A percentile compares a stretch with the other conserved stretches of the same genome.
phyloP scores from a whole-genome alignment of 2,888 invertebrate genomes.

The Drosophila buzzatii region DNA sequence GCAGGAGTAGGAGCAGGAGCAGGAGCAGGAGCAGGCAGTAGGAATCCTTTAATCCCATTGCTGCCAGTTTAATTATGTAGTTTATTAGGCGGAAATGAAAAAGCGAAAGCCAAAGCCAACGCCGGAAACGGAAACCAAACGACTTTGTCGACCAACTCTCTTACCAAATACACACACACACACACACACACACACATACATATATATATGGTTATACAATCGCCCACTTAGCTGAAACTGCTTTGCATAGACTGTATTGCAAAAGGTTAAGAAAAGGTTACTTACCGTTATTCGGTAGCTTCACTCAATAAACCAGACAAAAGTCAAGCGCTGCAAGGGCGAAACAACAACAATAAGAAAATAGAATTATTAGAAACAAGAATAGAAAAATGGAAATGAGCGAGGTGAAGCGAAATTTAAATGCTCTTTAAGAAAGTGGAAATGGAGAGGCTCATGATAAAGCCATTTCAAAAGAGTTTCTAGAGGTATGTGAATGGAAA shows the following conservation, averaged over 20 bases:
- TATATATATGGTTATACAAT: constrained; percentile 4
- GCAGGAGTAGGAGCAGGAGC: neutral
- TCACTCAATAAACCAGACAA: constrained; percentile 68
- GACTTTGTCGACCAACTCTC: constrained; percentile 24
- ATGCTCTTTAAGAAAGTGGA: neutral
- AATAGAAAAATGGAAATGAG: neutral
- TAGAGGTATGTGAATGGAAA: neutral
- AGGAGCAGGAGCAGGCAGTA: constrained; percentile 7
- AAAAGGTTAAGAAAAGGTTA: constrained; percentile 65
- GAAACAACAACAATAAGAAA: constrained; percentile 12
- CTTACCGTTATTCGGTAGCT: constrained; percentile 68
- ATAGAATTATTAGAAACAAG: constrained; percentile 40
- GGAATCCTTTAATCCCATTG: constrained; percentile 82
- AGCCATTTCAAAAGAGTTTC: neutral
- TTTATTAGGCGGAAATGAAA: constrained; percentile 84
- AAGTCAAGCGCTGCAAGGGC: constrained; percentile 55
- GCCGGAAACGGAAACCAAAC: constrained; percentile 72
- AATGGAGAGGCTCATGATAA: neutral
- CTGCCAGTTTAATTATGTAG: constrained; percentile 84
- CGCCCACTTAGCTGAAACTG: constrained; percentile 65
- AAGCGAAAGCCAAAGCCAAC: constrained; percentile 80
- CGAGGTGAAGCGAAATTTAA: neutral
- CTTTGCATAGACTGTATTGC: constrained; percentile 63
- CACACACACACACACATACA: neutral
- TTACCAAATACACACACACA: constrained; percentile 8